Base-by-base conservation (phyloP, 2,797 vertebrate species). In the Enteromius viviparus region DNA sequence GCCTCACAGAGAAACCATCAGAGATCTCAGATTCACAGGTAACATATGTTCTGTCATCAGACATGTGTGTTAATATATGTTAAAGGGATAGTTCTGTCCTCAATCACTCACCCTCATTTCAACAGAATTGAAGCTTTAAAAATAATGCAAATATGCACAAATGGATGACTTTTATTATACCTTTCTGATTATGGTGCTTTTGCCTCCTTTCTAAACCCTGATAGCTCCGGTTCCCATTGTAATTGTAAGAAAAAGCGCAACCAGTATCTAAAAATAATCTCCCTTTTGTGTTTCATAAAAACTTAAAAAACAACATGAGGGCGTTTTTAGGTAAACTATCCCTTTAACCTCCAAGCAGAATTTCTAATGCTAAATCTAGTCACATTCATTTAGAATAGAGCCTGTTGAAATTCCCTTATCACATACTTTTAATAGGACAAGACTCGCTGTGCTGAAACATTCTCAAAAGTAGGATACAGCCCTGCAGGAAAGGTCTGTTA, bases 1-100 rank as follows among this genome's bases (percentile, higher is more conserved):
- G 97, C 89, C 95, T 99, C 81, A 99, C 97, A 0, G 98, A 99
- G 89, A 99, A 99, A 82, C 97, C 98, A 71, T 98, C 97, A 0
- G 98, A 99, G 87, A 94, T 98, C 89, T 99, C 97, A 0, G 98
- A 99, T 91, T 99, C 97, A 6, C 97, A 99, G 98, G 98, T 99
- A 72, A 71, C 47, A 49, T 32, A 53, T 26, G 14, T 40, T 58
- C 64, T 9, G 49, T 21, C n/a, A 60, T 10, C 40, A 29, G 58
- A 64, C 23, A 2, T 81, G 15, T 65, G 15, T 82, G 14, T 23
- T 26, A 34, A 21, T 60, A 32, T 9, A 0, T 65, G 40, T 64
- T 65, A 78, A 9, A 78, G 11, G 49, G 71, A 37, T 32, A 65
- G 76, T 65, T 32, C 60, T 21, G 58, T 32, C 5, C 76, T 65